Conservation (phyloP, 1,140 invertebrate species). For the Babylonia areolata region DNA sequence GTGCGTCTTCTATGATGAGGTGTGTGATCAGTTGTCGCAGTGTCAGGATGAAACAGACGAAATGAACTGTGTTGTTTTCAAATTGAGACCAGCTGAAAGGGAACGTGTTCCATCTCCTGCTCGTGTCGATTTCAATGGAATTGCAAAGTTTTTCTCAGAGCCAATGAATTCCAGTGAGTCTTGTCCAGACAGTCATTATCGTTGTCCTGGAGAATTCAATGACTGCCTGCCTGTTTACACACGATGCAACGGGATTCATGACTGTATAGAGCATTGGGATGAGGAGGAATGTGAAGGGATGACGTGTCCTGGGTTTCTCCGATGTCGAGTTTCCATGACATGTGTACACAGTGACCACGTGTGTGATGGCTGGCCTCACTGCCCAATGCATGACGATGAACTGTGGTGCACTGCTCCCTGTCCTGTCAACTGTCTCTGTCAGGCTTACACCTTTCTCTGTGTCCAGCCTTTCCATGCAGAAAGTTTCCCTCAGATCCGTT, state of each 20-base stretch:
- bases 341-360: slow-evolving; percentile 16
- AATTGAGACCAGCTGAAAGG: background rate
- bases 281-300: slow-evolving; percentile 8
- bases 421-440: slow-evolving; percentile 49
- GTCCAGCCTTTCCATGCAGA: background rate
- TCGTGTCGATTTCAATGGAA: background rate
- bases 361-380: slow-evolving; percentile 18
- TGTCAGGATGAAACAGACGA: background rate
- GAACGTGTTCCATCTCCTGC: background rate
- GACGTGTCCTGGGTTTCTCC: slow-evolving; percentile 35
- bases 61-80: background rate
- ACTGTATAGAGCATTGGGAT: background rate
- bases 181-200: background rate
- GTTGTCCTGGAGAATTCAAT: background rate
- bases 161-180: background rate
- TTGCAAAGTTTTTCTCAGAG: background rate
- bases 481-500: background rate
- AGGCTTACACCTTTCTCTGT: background rate
- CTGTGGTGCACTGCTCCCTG: slow-evolving; percentile 4
- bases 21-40: background rate
- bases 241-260: slow-evolving; percentile 18
- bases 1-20: background rate
- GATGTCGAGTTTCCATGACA: background rate
- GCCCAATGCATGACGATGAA: slow-evolving; percentile 40
- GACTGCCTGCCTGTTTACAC: background rate